Evolutionary conservation across 2,888 invertebrate genomes (phyloP).

Genomic region (Coleophora flavipennella): DNA sequence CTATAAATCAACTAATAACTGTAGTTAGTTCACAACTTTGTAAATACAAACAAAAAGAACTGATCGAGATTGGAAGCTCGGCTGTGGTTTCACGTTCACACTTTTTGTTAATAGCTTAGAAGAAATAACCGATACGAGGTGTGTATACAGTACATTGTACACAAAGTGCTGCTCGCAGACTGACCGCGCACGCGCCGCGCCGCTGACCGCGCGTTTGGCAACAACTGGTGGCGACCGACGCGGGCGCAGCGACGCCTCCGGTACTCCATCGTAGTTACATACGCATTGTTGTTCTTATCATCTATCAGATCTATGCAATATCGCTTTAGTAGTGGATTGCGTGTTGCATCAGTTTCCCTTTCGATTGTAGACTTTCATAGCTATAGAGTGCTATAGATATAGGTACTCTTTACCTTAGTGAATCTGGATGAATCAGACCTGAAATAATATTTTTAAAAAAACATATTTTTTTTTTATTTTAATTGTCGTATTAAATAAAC

Average conservation of each 20-base stretch:
- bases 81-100: too few relatives aligned
- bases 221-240: conserved; percentile 12
- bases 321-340: conserved; percentile 19
- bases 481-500: too few relatives aligned
- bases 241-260: conserved; percentile 28
- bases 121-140: not conserved
- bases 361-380: conserved; percentile 11
- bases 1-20: not conserved
- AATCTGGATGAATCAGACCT: too few relatives aligned
- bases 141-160: not conserved
- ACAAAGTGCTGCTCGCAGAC: conserved; percentile 24
- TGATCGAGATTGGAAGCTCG: too few relatives aligned
- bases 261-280: conserved; percentile 45
- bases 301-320: conserved; percentile 48
- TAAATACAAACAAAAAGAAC: not conserved
- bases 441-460: too few relatives aligned
- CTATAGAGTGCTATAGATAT: too few relatives aligned
- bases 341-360: conserved; percentile 24
- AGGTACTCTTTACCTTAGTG: too few relatives aligned
- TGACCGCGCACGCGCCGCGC: conserved; percentile 45
- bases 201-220: conserved; percentile 50
- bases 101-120: not conserved
- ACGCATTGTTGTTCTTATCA: conserved; percentile 60
- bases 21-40: not conserved
- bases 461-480: too few relatives aligned